These are phyloP conservation scores for Rhipidura dahli DNA, from an alignment of 2,113 vertebrate species.

Conservation along the genomic window DNA sequence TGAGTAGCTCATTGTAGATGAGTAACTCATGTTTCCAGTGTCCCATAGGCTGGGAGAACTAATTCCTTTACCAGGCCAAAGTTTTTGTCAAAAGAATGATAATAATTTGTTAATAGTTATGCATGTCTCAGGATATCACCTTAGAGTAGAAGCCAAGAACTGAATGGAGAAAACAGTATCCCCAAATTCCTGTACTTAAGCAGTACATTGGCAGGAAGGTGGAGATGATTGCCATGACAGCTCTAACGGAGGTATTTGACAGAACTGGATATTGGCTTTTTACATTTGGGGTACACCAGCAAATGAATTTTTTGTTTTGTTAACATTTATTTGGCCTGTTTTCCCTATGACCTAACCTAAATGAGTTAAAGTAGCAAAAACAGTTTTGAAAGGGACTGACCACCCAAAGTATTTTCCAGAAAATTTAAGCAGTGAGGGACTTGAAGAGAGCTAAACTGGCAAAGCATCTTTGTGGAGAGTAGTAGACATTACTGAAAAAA, in stretches of 20 bases:
- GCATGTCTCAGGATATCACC: not conserved
- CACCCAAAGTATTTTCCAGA: not conserved
- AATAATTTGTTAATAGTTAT: not conserved
- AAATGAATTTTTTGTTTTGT: not conserved
- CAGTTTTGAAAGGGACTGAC: not conserved
- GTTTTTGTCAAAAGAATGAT: not conserved
- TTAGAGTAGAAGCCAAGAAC: not conserved
- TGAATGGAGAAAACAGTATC: not conserved
- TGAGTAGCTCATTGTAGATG: not conserved
- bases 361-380: not conserved
- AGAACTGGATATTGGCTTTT: not conserved
- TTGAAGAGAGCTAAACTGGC: not conserved
- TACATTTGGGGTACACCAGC: not conserved
- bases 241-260: not conserved
- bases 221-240: not conserved
- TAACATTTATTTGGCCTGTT: not conserved
- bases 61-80: not conserved
- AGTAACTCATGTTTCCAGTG: not conserved
- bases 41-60: not conserved
- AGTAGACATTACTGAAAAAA: not conserved
- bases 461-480: not conserved
- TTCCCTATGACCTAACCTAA: not conserved
- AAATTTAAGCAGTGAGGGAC: not conserved
- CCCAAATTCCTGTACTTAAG: not conserved
- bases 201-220: not conserved